phyloP scores from a whole-genome alignment of 2,797 vertebrate species.

The Leptoclinus maculatus region DNA sequence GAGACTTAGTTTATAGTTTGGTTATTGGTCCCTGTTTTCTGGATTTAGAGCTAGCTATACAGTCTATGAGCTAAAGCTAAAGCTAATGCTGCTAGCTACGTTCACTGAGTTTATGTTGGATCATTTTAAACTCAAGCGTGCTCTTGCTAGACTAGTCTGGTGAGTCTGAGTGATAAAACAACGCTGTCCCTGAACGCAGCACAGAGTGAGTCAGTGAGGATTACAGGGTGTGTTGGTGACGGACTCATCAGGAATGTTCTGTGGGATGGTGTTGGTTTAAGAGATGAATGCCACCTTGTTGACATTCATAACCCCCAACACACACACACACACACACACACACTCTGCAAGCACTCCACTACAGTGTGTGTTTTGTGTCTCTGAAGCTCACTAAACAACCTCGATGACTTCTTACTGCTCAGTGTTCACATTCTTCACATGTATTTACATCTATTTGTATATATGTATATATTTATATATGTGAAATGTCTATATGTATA shows the following conservation, averaged over 20 bases:
- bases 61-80: too few relatives aligned
- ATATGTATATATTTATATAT: neutral
- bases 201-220: neutral
- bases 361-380: too few relatives aligned
- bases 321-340: neutral
- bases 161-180: too few relatives aligned
- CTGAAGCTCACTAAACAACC: neutral
- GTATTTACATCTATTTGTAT: neutral
- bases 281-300: neutral
- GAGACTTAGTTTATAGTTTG: too few relatives aligned
- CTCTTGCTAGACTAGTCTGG: too few relatives aligned
- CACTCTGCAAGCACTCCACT: neutral
- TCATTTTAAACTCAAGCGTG: too few relatives aligned
- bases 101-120: too few relatives aligned
- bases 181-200: neutral
- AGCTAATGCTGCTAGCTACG: too few relatives aligned
- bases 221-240: constrained; percentile 11
- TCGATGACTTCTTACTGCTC: neutral
- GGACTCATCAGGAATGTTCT: constrained; percentile 28
- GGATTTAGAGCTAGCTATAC: too few relatives aligned
- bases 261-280: constrained; percentile 2
- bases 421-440: neutral
- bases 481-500: too few relatives aligned
- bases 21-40: neutral
- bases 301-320: neutral